A percentile compares a stretch with the other conserved stretches of the same genome.
Conservation (phyloP, 2,888 invertebrate genomes). For the Thecophora atra region DNA sequence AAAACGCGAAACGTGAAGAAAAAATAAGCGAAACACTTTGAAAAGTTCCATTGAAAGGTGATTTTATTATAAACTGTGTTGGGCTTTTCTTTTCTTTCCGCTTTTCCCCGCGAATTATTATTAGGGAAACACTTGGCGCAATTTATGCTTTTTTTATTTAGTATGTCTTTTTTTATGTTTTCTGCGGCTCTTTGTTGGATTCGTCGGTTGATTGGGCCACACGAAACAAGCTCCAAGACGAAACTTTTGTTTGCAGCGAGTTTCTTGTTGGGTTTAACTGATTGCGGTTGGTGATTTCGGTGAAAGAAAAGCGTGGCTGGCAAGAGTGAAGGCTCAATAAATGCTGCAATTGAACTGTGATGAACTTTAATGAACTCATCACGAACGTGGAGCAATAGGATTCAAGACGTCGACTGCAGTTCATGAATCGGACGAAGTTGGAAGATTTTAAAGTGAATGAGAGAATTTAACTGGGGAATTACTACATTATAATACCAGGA, state of each 20-base stretch:
- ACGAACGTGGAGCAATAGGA: slow-evolving; percentile 19
- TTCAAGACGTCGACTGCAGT: slow-evolving; percentile 28
- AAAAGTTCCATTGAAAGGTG: slow-evolving; percentile 25
- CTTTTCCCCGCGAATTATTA: too few relatives aligned
- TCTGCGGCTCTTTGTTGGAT: slow-evolving; percentile 16
- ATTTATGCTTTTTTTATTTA: background rate
- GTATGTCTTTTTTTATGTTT: slow-evolving; percentile 19
- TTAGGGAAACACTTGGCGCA: too few relatives aligned
- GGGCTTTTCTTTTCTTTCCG: background rate
- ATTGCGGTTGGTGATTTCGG: background rate
- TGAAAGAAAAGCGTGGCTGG: background rate
- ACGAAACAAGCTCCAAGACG: slow-evolving; percentile 20
- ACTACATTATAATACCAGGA: too few relatives aligned
- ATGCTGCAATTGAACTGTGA: slow-evolving; percentile 16
- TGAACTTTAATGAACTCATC: slow-evolving; percentile 44
- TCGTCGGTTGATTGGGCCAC: background rate
- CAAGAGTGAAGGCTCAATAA: slow-evolving; percentile 13
- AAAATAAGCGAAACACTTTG: background rate
- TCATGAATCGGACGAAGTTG: too few relatives aligned
- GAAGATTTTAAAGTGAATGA: too few relatives aligned
- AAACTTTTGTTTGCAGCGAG: background rate
- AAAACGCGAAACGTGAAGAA: background rate
- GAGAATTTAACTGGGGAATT: too few relatives aligned
- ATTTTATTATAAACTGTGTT: background rate
- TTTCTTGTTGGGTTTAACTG: background rate